Base-by-base conservation (phyloP, 2,113 vertebrate genomes). In the Bolborhynchus lineola region DNA sequence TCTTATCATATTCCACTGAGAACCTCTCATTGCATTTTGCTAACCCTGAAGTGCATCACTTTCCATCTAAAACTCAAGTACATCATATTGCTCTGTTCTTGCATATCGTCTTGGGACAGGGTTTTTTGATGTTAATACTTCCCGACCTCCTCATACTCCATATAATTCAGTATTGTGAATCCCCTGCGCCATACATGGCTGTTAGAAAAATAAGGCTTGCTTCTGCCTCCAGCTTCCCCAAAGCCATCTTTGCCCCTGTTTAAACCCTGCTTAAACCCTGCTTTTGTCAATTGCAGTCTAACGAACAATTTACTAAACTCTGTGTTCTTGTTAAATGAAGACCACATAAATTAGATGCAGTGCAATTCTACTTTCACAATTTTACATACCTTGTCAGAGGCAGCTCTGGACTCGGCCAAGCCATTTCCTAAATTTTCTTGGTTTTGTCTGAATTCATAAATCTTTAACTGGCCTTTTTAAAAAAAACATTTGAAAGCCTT, bases 71-170 rank as follows among this genome's bases (percentile, higher is more conserved):
- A 62, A 53, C 28, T 37, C 20, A 16, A 18, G 60, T 44, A 59
- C 19, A 31, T 29, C 64, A 11, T 24, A 5, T 16, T 39, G 8
- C 29, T 63, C 18, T 25, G 55, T n/a, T 55, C 29, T 41, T 41
- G 41, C 24, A 7, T 16, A 46, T 1, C 13, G 20, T 7, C n/a
- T 29, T 29, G 14, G 53, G n/a, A 19, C 6, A 4, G 6, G 3
- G 16, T 26, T 62, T 55, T 37, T 25, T 21, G 37, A 6, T 19
- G 39, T 46, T 37, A 39, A 10, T 53, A 20, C 33, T 60, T 59
- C 21, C 14, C 29, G 49, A 3, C 16, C 20, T 53, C 10, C 14
- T 19, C 18, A 7, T 9, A 29, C 25, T 53, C 2, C 1, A 13
- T 23, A 11, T 9, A 62, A 7, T 19, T 26, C 47, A 23, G n/a